Percentiles rank a stretch among this genome's conserved stretches.
Evolutionary conservation across 2,797 vertebrate genomes (phyloP).

Genomic region (Carduelis carduelis): DNA sequence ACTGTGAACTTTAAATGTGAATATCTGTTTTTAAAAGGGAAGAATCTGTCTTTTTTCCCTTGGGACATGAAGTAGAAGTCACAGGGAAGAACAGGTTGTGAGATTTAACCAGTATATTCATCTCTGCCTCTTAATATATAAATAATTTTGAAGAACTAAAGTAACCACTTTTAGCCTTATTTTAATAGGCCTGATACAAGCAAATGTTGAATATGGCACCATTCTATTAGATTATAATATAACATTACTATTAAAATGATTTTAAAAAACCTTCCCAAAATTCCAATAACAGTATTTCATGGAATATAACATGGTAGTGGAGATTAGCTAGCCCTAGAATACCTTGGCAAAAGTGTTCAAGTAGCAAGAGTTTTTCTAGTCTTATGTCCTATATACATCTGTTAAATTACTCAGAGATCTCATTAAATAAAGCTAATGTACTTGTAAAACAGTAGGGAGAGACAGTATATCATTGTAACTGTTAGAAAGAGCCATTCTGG

Average conservation of each 20-base stretch:
- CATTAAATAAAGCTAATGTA: constrained; percentile 99
- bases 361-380: constrained; percentile 81
- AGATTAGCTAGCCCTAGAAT: constrained; percentile 65
- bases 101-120: constrained; percentile 14
- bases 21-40: neutral
- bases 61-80: neutral
- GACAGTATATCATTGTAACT: constrained; percentile 95
- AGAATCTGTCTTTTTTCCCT: neutral
- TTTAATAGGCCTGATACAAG: neutral
- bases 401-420: constrained; percentile 93
- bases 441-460: constrained; percentile 98
- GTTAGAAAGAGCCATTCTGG: constrained; percentile 82
- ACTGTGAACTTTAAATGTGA: neutral
- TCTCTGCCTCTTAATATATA: constrained; percentile 31
- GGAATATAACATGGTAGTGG: constrained; percentile 37
- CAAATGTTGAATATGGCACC: neutral
- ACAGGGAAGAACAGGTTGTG: neutral
- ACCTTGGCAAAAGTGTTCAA: constrained; percentile 76
- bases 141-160: neutral
- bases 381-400: constrained; percentile 87
- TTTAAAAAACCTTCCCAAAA: constrained; percentile 65
- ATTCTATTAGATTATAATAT: constrained; percentile 36
- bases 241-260: constrained; percentile 59
- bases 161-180: constrained; percentile 11
- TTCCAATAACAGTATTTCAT: constrained; percentile 57